Percentiles rank a stretch among this genome's conserved stretches.
Evolutionary conservation across 2,113 vertebrate genomes (phyloP).

Genomic region (Peromyscus polionotus): DNA sequence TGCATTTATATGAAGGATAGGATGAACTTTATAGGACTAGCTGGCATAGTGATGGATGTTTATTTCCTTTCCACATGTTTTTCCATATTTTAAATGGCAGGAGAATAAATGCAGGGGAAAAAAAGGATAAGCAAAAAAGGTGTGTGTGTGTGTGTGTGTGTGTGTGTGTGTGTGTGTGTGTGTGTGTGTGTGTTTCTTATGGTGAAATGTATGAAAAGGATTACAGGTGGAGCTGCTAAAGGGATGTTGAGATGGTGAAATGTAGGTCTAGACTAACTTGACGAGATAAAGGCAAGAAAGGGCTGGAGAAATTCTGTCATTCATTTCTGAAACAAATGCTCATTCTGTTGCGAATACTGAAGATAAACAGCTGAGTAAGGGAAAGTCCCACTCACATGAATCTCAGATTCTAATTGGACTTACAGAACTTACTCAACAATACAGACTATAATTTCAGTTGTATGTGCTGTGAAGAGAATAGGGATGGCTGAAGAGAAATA

Average conservation of each 20-base stretch:
- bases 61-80: neutral
- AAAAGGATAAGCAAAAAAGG: neutral
- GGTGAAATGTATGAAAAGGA: neutral
- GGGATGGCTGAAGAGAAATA: too few species aligned
- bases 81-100: constrained; percentile 13
- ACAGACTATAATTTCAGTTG: neutral
- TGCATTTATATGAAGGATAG: neutral
- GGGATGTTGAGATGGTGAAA: neutral
- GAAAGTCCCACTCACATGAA: neutral
- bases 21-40: neutral
- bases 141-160: neutral
- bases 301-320: neutral
- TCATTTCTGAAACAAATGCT: constrained; percentile 12
- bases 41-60: neutral
- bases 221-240: neutral
- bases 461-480: neutral
- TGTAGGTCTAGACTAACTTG: neutral
- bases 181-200: neutral
- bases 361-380: constrained; percentile 3
- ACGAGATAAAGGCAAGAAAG: neutral
- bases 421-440: neutral
- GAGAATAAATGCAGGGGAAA: neutral
- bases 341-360: neutral
- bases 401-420: neutral
- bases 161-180: neutral